phyloP scores from a whole-genome alignment of 2,797 vertebrate genomes.

The Scolopax rusticola region DNA sequence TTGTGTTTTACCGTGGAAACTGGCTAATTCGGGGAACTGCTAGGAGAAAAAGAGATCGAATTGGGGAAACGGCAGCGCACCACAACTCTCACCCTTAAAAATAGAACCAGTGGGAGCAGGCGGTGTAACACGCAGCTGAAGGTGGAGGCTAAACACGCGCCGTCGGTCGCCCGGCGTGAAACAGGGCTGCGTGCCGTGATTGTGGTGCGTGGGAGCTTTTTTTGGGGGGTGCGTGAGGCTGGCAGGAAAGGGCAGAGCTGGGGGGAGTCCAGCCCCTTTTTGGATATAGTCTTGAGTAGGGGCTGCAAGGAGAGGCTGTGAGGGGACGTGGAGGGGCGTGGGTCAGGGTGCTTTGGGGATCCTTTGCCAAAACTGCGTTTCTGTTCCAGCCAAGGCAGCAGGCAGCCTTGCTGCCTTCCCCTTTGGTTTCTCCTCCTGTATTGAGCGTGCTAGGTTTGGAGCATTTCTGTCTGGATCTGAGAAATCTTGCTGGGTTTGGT shows the following conservation, averaged over 20 bases:
- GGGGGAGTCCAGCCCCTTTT: not conserved
- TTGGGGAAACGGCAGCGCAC: constrained; percentile 41
- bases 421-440: not conserved
- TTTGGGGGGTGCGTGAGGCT: not conserved
- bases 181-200: rapidly evolving
- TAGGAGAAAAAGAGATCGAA: constrained; percentile 1
- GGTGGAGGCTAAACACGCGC: not conserved
- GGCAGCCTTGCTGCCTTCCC: not conserved
- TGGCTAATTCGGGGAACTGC: constrained; percentile 57
- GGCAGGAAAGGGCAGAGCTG: not conserved
- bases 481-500: not conserved
- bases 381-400: not conserved
- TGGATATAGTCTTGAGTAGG: rapidly evolving
- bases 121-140: not conserved
- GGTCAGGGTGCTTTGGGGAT: not conserved
- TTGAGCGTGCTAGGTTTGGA: not conserved
- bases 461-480: not conserved
- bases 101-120: constrained; percentile 61
- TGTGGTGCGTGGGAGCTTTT: not conserved
- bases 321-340: rapidly evolving
- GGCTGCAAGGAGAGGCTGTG: not conserved
- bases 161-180: not conserved
- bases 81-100: constrained; percentile 56
- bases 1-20: constrained; percentile 29
- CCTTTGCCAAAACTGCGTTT: not conserved